Evolutionary conservation across 2,113 vertebrate species (phyloP).

Genomic region (Sminthopsis crassicaudata): DNA sequence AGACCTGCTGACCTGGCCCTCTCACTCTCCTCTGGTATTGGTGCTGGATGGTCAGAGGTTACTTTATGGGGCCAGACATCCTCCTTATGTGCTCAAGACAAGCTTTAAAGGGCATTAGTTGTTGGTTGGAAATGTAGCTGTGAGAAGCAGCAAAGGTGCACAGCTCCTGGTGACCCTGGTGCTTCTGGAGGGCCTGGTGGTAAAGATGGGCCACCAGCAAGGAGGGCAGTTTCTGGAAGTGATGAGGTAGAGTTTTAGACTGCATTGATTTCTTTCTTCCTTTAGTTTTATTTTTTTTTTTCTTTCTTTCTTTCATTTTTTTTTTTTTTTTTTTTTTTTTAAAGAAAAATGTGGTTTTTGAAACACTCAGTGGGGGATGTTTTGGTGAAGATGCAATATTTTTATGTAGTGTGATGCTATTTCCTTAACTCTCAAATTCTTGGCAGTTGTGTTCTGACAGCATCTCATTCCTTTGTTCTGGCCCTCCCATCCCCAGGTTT

Average conservation of each 20-base stretch:
- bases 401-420: constrained; percentile 81
- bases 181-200: constrained; percentile 51
- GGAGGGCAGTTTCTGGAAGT: constrained; percentile 55
- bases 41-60: constrained; percentile 55
- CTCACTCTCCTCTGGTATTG: constrained; percentile 57
- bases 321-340: constrained; percentile 12
- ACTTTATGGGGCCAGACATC: constrained; percentile 56
- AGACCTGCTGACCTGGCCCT: constrained; percentile 68
- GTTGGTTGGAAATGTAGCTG: constrained; percentile 67
- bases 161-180: constrained; percentile 72
- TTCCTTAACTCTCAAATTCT: constrained; percentile 69
- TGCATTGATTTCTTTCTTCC: constrained; percentile 37
- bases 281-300: constrained; percentile 17
- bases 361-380: constrained; percentile 78
- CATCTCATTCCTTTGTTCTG: constrained; percentile 43
- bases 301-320: background rate
- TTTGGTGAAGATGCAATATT: constrained; percentile 84
- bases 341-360: constrained; percentile 60
- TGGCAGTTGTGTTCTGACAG: constrained; percentile 72
- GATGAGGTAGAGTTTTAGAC: constrained; percentile 37
- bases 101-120: constrained; percentile 70
- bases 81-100: constrained; percentile 59
- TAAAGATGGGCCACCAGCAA: constrained; percentile 58
- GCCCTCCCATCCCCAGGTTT: constrained; percentile 54
- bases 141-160: constrained; percentile 64